A percentile compares a stretch with the other conserved stretches of the same genome.
These are phyloP conservation scores for Phlogophora meticulosa DNA, from an alignment of 2,888 invertebrate genomes.

Conservation along the genomic window DNA sequence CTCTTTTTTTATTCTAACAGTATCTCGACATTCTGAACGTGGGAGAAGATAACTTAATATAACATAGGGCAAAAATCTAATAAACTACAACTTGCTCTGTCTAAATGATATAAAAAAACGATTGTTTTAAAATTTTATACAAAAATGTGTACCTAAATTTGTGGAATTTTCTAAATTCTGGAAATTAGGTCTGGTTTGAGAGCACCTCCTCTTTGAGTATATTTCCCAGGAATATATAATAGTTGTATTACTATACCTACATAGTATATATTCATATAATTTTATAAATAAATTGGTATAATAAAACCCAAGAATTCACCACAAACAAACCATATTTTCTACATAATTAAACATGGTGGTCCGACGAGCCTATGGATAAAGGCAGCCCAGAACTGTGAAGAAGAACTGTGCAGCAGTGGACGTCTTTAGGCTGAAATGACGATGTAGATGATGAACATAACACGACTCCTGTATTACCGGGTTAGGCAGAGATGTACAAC, in stretches of 20 bases:
- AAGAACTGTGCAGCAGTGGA: too few relatives aligned
- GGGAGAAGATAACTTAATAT: conserved; percentile 42
- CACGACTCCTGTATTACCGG: too few relatives aligned
- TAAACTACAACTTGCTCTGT: background rate
- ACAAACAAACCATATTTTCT: conserved; percentile 12
- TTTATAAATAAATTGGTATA: background rate
- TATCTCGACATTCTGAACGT: conserved; percentile 30
- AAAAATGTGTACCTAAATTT: background rate
- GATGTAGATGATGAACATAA: too few relatives aligned
- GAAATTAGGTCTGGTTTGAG: too few relatives aligned
- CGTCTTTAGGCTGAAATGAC: too few relatives aligned
- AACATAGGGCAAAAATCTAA: conserved; percentile 22
- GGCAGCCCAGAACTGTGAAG: too few relatives aligned
- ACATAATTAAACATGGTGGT: too few relatives aligned
- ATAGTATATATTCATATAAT: background rate
- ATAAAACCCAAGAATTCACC: background rate
- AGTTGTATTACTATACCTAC: too few relatives aligned
- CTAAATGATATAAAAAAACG: conserved; percentile 9
- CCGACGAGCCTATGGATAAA: too few relatives aligned
- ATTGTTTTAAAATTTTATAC: background rate
- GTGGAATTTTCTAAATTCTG: background rate
- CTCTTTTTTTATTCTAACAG: conserved; percentile 51
- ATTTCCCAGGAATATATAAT: too few relatives aligned
- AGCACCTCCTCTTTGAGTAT: too few relatives aligned
- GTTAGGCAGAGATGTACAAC: too few relatives aligned